Evolutionary conservation across 2,113 vertebrate genomes (phyloP), one percentile per base, ranked within the genome.

Genomic region (Paramormyrops kingsleyae): DNA sequence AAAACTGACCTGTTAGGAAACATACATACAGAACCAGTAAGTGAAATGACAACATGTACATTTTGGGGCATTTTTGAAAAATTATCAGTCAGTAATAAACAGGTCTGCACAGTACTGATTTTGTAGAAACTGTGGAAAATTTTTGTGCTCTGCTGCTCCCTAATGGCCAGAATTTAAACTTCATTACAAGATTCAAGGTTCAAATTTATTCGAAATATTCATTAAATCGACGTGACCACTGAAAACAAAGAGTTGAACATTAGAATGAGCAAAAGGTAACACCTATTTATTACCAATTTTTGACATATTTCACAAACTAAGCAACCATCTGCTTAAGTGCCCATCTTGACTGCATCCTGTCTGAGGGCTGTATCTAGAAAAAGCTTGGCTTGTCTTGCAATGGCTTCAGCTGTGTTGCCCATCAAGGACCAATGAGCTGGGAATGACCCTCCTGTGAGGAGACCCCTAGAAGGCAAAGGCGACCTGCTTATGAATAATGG

Each of bases 291-390:
- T 83, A 19, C 4, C 5, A n/a, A n/a, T 7, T 5, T n/a, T n/a
- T 46, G 13, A 44, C 35, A 27, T 66, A 31, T 89, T 35, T 89
- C 27, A 5, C 50, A 15, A 83, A 52, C 27, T 17, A 44, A 56
- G 17, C 27, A 35, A 7, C 7, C 6, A 13, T 83, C 31, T 39
- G 5, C 15, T 62, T 7, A 83, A 17, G 83, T 46, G 21, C 80
- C 91, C 92, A 96, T 96, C 95, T 95, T 96, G 95, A 89, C 93
- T 94, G 92, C 95, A 96, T 62, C 95, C 96, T 1, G 95, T 92
- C 47, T 92, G 90, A 0, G 95, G 94, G 88, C 94, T 95, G 91
- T 95, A 96, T 88, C 27, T 94, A 35, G 95, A 19, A 89, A 89
- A 70, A 89, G 88, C 39, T 89, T 89, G 49, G 77, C 88, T 47